These are phyloP conservation scores for Euthynnus affinis DNA, from an alignment of 2,797 vertebrate species.

Conservation along the genomic window DNA sequence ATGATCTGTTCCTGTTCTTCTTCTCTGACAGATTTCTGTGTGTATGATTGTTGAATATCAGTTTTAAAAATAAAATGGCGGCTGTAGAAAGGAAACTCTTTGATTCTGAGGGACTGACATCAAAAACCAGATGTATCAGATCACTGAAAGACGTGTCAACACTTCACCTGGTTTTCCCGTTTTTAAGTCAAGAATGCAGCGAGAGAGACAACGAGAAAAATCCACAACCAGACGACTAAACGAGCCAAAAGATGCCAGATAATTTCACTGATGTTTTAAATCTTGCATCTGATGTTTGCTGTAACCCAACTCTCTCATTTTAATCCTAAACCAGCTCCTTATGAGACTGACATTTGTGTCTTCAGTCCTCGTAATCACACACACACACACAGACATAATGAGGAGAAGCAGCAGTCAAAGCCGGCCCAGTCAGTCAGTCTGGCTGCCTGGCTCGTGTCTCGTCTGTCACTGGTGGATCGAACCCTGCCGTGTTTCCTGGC, in stretches of 20 bases:
- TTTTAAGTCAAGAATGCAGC: not conserved
- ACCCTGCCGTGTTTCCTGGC: slow-evolving; percentile 52
- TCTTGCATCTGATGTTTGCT: not conserved
- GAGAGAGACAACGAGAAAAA: not conserved
- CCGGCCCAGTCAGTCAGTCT: slow-evolving; percentile 27
- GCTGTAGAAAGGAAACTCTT: slow-evolving; percentile 9
- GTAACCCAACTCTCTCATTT: not conserved
- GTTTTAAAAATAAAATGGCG: slow-evolving; percentile 6
- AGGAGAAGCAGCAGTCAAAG: slow-evolving; percentile 26
- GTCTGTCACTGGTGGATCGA: slow-evolving; percentile 57
- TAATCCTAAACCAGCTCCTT: slow-evolving; percentile 17
- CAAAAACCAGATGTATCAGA: not conserved
- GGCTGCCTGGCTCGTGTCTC: slow-evolving; percentile 33
- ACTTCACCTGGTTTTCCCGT: not conserved
- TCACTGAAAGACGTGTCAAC: not conserved
- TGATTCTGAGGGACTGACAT: slow-evolving; percentile 15
- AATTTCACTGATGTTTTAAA: not conserved
- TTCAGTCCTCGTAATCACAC: slow-evolving; percentile 21
- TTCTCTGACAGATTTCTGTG: slow-evolving; percentile 10
- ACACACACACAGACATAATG: too few relatives aligned
- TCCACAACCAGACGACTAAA: not conserved
- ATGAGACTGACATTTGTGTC: slow-evolving; percentile 16
- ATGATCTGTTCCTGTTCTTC: not conserved
- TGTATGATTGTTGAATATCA: not conserved
- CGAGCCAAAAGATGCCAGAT: not conserved